Evolutionary conservation across 1,140 invertebrate species (phyloP), one percentile per base, ranked within the genome.

Genomic region (Antheraea mylitta): DNA sequence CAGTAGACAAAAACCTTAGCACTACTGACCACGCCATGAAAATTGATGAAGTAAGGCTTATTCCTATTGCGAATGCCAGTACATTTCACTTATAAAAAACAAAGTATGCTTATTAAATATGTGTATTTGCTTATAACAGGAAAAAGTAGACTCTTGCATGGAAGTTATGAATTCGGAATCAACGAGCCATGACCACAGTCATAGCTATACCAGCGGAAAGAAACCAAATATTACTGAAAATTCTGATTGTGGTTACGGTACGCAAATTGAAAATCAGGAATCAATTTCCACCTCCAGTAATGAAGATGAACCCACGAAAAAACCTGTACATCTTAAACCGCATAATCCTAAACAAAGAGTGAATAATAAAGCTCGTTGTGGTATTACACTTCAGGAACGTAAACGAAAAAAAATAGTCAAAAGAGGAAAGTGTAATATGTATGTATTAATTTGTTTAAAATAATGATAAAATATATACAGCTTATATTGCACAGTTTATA

Each of bases 261-360:
- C 94, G 0, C 94, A 95, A 86, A 90, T 94, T 36, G 94, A 95
- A 82, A 94, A 93, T 66, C 94, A 94, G 72, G 95, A 94, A 78
- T 94, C 94, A 3, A 93, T 95, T 64, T 96, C 95, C 0, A 95
- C 95, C 0, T 96, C 95, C 6, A 96, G 95, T 74, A 96, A 96
- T 75, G 95, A 96, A 67, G 95, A 95, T 53, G 79, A 92, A 16
- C 94, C 94, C 0, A 77, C 92, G 30, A 90, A 93, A 68, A 95
- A 95, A 81, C 94, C 94, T 3, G 86, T 94, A 10, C 94, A 95
- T 79, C 94, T 95, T 72, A 95, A 95, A 81, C 94, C 94, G 10
- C 92, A 93, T 67, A 92, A 90, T 69, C 75, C 86, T 3, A 93
- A 92, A 77, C 84, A 85, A 68, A 80, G 86, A 70, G 71, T 76